A percentile compares a stretch with the other conserved stretches of the same genome.
Evolutionary conservation across 2,888 invertebrate genomes (phyloP).

Genomic region (Aphidius colemani): DNA sequence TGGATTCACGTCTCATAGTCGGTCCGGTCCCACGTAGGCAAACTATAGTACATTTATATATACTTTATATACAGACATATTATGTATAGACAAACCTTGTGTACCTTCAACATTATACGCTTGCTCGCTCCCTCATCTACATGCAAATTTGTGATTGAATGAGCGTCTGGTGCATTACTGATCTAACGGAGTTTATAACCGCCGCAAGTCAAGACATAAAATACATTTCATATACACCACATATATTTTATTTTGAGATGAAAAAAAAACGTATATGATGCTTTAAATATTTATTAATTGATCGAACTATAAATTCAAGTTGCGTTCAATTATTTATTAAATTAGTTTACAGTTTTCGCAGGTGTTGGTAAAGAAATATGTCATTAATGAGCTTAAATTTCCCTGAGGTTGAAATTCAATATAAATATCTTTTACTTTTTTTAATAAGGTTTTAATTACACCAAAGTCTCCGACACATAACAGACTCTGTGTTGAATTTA

Average conservation of each 20-base stretch:
- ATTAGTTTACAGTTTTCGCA: too few species aligned
- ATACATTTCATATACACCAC: not conserved
- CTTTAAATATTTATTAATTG: too few species aligned
- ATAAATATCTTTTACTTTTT: too few species aligned
- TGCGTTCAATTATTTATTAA: too few species aligned
- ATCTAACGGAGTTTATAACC: conserved; percentile 19
- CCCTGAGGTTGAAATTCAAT: too few species aligned
- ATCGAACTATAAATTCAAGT: too few species aligned
- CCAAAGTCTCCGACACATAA: not conserved
- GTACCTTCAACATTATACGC: conserved; percentile 24
- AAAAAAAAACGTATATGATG: too few species aligned
- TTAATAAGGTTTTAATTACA: too few species aligned
- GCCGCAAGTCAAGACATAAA: conserved; percentile 19
- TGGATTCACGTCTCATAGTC: conserved; percentile 24
- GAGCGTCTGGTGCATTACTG: conserved; percentile 29
- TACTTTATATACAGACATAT: not conserved
- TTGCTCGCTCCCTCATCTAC: conserved; percentile 32
- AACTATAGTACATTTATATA: conserved; percentile 4
- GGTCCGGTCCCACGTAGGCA: conserved; percentile 21
- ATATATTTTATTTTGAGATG: too few species aligned
- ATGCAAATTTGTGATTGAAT: conserved; percentile 38
- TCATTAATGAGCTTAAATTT: not conserved
- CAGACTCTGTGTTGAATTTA: conserved; percentile 1
- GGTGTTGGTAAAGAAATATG: not conserved
- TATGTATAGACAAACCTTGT: not conserved